Base-by-base conservation (phyloP, 2,797 vertebrate genomes). In the Lagodon rhomboides region DNA sequence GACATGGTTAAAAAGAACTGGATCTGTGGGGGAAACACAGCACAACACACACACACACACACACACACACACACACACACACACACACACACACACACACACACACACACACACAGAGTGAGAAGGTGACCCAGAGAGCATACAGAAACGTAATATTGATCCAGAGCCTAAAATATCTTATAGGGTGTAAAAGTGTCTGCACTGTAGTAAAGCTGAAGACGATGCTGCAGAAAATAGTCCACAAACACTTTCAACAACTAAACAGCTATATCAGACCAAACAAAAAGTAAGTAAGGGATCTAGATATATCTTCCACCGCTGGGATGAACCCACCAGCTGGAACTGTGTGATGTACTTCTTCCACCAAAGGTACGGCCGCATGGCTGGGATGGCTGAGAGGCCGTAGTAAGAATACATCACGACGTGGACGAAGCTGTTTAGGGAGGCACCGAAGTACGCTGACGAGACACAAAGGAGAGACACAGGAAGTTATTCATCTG, bases 351-450 rank as follows among this genome's bases (percentile, higher is more conserved):
- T 98, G 91, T 99, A 99, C 87, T 96, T 99, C 94, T 99, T 99
- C 98, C 98, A 99, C 98, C 98, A 99, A 63, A 99, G 97, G 92
- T 98, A 99, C 0, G 98, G 98, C 49, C 97, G 95, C 82, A 99
- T 92, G 83, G 96, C 95, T 18, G 98, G 98, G 77, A 99, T 73
- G 25, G 97, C 96, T 0, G 98, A 98, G 83, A 99, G 93, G 23
- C 97, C 97, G 0, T 99, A 99, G 91, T 99, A 99, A 2, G 98
- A 98, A 89, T 99, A 99, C 98, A 99, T 99, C 85, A 99, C 95
- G 15, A 99, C 95, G 0, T 99, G 98, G 88, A 99, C 97, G 86
- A 99, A 99, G 94, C 97, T 98, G 95, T 99, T 99, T 17, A 99
- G 91, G 4, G 95, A 94, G 85, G 98, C 96, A 59, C 98, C 98